Conservation (phyloP, 2,797 vertebrate genomes). For the Dendrocincla tyrannina region DNA sequence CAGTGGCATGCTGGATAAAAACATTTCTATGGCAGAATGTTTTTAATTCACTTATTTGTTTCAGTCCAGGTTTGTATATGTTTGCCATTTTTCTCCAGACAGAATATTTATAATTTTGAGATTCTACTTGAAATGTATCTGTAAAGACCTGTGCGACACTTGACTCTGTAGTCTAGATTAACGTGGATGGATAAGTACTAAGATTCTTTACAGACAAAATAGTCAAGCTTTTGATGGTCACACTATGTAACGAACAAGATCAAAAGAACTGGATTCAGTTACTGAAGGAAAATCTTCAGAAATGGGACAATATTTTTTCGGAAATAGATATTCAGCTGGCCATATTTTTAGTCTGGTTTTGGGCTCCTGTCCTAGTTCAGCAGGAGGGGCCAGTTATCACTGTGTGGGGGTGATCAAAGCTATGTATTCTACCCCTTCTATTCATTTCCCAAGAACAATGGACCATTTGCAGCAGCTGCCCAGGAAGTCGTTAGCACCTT, state of each 20-base stretch:
- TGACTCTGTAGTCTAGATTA: neutral
- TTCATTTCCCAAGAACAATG: too few relatives aligned
- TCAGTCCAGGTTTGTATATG: neutral
- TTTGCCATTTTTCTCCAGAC: neutral
- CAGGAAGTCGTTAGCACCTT: too few relatives aligned
- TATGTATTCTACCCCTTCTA: too few relatives aligned
- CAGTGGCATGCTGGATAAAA: neutral
- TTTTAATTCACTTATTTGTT: neutral
- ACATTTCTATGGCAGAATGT: neutral
- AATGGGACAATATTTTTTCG: neutral
- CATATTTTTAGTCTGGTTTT: neutral
- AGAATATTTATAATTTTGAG: neutral
- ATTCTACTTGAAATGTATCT: neutral
- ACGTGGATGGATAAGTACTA: neutral
- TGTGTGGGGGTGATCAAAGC: too few relatives aligned
- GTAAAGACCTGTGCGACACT: neutral
- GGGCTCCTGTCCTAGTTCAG: too few relatives aligned
- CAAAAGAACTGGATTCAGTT: neutral
- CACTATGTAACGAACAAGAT: neutral
- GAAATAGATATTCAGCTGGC: neutral
- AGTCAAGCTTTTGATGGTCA: accelerated
- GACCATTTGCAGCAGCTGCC: too few relatives aligned
- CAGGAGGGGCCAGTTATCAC: too few relatives aligned
- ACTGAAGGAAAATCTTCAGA: neutral
- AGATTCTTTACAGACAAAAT: neutral